Base-by-base conservation (phyloP, 2,888 invertebrate species). In the Agonum fuliginosum region DNA sequence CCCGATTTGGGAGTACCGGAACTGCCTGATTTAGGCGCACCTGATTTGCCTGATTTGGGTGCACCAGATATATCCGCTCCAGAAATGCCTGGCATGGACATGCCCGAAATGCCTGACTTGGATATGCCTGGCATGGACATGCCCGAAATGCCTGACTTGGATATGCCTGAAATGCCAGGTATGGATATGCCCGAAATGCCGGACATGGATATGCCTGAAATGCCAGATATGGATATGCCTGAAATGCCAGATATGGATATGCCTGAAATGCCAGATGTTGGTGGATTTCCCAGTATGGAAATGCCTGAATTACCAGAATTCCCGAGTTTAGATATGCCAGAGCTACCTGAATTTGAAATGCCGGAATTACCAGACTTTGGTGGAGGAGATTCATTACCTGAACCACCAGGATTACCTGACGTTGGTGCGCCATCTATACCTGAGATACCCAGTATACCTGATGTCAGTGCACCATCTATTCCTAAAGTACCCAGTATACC, bases 181-280 rank as follows among this genome's bases (percentile, higher is more conserved):
- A n/a, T 62, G 8, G 27, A 12, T 19, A 24, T 70, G 27, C 70
- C 70, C 1, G 62, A 62, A 62, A 62, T 62, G 34, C 62, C 62
- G 5, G 62, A 27, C 14, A 17, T 34, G 14, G 34, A 30, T 2
- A 30, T 62, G 30, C 62, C 62, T 2, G 62, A 62, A 12, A 27
- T 62, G 62, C 62, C 62, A 6, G 62, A 62, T 27, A 14, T 62
- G 30, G 70, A 69, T 10, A 41, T 22, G 20, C 69, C 70, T 27
- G 62, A 30, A 62, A 19, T 34, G 19, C 65, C 65, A 5, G 37
- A 34, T 12, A 8, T 65, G n/a, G 10, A 4, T 20, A 22, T 54
- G 10, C 72, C 54, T 14, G 34, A 51, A 19, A 10, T 72, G 34
- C 54, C 54, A 37, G 48, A 48, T 67, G 1, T 65, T 17, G 34